Evolutionary conservation across 2,113 vertebrate genomes (phyloP), one percentile per base, ranked within the genome.

Genomic region (Neopipo cinnamomea): DNA sequence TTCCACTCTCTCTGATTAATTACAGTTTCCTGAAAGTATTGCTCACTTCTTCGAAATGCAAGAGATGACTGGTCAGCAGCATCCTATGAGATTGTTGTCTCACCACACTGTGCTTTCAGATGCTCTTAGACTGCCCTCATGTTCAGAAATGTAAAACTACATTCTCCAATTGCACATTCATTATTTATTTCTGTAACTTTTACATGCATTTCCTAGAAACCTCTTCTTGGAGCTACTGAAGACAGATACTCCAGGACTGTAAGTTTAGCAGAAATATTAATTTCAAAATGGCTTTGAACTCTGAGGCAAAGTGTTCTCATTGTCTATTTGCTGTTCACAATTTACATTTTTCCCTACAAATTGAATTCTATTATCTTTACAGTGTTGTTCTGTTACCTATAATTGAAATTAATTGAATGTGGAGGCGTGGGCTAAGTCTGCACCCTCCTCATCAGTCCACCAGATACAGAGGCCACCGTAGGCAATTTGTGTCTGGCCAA

Each of bases 371-470:
- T 35, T 55, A 30, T 58, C 28, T 53, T 10, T 46, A 23, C 3
- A 37, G 10, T 12, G 75, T 71, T 71, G 3, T 16, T 79, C 33
- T 90, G 14, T 74, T 74, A 49, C 4, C 5, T 86, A 15, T 23
- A 12, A 49, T 90, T 72, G 67, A 63, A 68, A 22, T 13, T n/a
- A n/a, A n/a, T n/a, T n/a, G 68, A 31, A 37, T 25, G 30, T n/a
- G 21, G 30, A 86, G 63, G 17, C 37, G 33, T 8, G 25, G 22
- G 42, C 15, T n/a, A 62, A 56, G 15, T 37, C 76, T 72, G 35
- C 22, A 59, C 8, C 18, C 0, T 1, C 18, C 0, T 1, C 31
- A n/a, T 37, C 39, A 61, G 46, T 37, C 31, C 17, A 39, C 14
- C 21, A 67, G 13, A 33, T 81, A 71, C n/a, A 59, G 23, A n/a